A percentile compares a stretch with the other conserved stretches of the same genome.
phyloP scores from a whole-genome alignment of 2,888 invertebrate species.

The Megalurothrips usitatus region DNA sequence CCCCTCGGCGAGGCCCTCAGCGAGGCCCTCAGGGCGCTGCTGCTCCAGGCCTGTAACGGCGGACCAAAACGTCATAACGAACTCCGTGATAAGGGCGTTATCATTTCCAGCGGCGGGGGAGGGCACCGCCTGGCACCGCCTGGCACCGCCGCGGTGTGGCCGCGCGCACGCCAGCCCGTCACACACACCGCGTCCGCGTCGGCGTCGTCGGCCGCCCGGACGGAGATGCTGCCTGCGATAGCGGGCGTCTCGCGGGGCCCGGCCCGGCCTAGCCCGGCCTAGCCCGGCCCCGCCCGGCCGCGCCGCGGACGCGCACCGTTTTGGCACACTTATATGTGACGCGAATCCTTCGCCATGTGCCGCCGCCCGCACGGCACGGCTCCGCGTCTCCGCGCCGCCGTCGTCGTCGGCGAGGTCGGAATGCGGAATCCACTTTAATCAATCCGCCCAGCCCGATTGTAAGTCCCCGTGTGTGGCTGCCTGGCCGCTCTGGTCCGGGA shows the following conservation, averaged over 20 bases:
- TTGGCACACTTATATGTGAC: background rate
- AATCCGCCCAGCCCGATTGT: too few species aligned
- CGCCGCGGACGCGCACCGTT: background rate
- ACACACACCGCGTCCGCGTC: background rate
- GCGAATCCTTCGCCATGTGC: too few species aligned
- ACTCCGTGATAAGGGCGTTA: too few species aligned
- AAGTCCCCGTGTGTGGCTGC: too few species aligned
- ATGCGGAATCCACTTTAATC: too few species aligned
- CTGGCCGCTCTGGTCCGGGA: too few species aligned
- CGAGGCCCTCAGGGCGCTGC: too few species aligned
- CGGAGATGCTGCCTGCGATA: background rate
- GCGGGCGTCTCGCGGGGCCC: background rate
- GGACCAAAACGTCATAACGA: too few species aligned
- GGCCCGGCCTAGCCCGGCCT: background rate
- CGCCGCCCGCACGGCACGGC: too few species aligned
- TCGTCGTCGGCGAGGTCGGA: too few species aligned
- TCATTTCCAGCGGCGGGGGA: background rate
- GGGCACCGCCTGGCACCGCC: background rate
- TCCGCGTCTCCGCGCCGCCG: too few species aligned
- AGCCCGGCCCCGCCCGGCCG: background rate
- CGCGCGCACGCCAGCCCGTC: background rate
- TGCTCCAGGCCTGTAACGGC: too few species aligned
- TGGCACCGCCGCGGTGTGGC: background rate
- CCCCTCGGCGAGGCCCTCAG: background rate
- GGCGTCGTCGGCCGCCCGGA: background rate